A percentile compares a stretch with the other conserved stretches of the same genome.
phyloP scores from a whole-genome alignment of 2,113 vertebrate species.

The Otus sunia region DNA sequence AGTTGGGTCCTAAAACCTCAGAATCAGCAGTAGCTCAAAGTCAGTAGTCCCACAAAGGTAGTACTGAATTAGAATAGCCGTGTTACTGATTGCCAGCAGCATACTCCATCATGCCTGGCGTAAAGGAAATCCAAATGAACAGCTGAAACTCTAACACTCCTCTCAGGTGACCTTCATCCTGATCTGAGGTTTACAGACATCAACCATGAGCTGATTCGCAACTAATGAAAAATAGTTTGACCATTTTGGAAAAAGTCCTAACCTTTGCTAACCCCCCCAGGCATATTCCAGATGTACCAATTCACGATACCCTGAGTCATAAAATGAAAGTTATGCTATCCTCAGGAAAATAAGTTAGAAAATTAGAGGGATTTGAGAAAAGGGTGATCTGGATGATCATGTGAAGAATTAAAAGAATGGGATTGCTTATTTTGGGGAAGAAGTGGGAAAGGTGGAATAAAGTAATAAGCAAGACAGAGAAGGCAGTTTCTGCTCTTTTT shows the following conservation, averaged over 20 bases:
- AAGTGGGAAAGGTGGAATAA: not conserved
- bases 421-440: not conserved
- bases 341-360: not conserved
- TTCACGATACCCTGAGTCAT: not conserved
- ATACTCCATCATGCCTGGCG: accelerated
- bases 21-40: not conserved
- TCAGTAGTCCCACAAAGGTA: not conserved
- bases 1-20: not conserved
- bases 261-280: not conserved
- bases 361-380: not conserved
- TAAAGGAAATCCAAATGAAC: not conserved
- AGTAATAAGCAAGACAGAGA: not conserved
- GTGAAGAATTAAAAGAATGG: not conserved
- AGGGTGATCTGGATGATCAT: not conserved
- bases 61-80: not conserved
- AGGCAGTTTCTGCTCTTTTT: not conserved
- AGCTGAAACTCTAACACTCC: not conserved
- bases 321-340: not conserved
- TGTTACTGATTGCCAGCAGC: not conserved
- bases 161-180: not conserved
- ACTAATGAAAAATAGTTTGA: not conserved
- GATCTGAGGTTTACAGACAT: not conserved
- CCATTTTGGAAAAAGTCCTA: not conserved
- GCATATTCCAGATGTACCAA: not conserved
- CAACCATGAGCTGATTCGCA: not conserved